A percentile compares a stretch with the other conserved stretches of the same genome.
phyloP scores from a whole-genome alignment of 2,888 invertebrate genomes.

The Yponomeuta sedellus region DNA sequence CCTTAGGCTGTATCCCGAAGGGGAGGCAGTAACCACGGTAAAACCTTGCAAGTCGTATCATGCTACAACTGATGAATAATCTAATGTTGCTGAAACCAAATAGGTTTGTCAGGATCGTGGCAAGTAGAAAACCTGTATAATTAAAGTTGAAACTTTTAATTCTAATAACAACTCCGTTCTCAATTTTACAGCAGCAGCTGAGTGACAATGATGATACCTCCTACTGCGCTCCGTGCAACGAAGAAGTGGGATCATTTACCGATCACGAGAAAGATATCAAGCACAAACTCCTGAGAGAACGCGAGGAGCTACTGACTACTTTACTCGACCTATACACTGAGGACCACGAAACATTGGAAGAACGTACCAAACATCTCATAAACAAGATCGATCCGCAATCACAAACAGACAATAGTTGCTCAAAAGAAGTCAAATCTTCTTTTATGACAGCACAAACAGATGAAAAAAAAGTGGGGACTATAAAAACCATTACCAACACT shows the following conservation, averaged over 20 bases:
- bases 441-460: neutral
- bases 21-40: too few relatives aligned
- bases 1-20: too few relatives aligned
- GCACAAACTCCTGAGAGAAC: neutral
- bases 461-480: neutral
- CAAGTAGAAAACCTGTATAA: too few relatives aligned
- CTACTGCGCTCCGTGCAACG: neutral
- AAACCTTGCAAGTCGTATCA: too few relatives aligned
- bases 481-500: neutral
- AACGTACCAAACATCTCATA: neutral
- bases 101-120: too few relatives aligned
- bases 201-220: neutral
- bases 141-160: too few relatives aligned
- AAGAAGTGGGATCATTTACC: neutral
- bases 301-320: neutral
- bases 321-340: neutral
- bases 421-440: neutral
- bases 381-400: neutral
- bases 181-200: neutral
- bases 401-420: neutral
- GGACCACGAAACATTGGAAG: neutral
- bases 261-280: neutral
- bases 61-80: too few relatives aligned
- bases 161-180: too few relatives aligned
- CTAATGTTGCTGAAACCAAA: too few relatives aligned